These are phyloP conservation scores for Trachythela sp. DNA, from an alignment of 64 coral and sea anemone genomes.

Conservation along the genomic window DNA sequence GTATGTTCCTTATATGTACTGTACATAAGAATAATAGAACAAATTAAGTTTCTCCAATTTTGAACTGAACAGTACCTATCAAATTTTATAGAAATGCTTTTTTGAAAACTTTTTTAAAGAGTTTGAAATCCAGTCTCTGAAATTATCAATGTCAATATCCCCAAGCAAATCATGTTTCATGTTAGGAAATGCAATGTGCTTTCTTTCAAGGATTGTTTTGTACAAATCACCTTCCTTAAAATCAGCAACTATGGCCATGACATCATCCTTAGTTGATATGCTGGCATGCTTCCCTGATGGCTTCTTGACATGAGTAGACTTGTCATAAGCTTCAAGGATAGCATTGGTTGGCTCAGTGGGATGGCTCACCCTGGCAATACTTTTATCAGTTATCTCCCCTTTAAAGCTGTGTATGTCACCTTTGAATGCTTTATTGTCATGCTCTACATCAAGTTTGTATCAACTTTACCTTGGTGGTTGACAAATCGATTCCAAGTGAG, in stretches of 20 bases:
- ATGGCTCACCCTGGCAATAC: constrained; percentile 5
- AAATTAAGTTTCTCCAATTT: neutral
- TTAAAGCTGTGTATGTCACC: constrained; percentile 12
- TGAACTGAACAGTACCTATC: neutral
- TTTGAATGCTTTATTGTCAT: constrained; percentile 25
- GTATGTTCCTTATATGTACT: constrained; percentile 10
- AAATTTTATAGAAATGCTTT: constrained; percentile 57
- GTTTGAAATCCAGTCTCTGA: constrained; percentile 52
- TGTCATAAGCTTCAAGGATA: constrained; percentile 38
- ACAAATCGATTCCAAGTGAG: constrained; percentile 43
- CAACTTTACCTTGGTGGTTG: constrained; percentile 26
- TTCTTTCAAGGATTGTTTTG: constrained; percentile 39
- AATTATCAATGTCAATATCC: neutral
- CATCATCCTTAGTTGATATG: constrained; percentile 50
- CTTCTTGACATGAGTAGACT: constrained; percentile 19
- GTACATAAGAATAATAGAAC: neutral
- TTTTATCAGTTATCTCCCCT: neutral
- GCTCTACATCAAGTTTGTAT: constrained; percentile 38
- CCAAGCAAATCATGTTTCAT: constrained; percentile 33
- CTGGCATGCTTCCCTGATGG: constrained; percentile 56
- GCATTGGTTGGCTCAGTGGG: neutral
- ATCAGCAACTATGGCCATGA: constrained; percentile 38
- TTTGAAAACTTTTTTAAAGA: constrained; percentile 50
- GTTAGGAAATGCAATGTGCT: constrained; percentile 38
- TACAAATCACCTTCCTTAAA: constrained; percentile 24